phyloP scores from a whole-genome alignment of 2,797 vertebrate species.

The Chelon auratus region DNA sequence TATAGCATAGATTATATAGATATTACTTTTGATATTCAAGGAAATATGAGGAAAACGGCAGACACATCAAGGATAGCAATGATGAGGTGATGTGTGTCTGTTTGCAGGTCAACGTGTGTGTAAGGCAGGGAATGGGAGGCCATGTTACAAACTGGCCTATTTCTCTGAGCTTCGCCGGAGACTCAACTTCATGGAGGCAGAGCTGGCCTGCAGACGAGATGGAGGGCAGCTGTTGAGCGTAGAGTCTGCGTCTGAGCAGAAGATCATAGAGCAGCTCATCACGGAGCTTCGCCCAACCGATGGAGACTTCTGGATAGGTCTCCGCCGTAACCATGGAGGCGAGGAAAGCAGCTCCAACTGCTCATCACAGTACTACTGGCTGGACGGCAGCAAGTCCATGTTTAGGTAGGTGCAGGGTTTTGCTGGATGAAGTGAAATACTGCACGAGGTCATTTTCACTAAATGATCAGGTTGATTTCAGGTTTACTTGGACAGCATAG shows the following conservation, averaged over 20 bases:
- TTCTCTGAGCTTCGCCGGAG: conserved; percentile 88
- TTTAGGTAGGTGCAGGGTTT: conserved; percentile 74
- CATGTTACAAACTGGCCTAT: conserved; percentile 95
- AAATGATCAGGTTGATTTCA: neutral
- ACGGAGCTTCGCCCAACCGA: conserved; percentile 88
- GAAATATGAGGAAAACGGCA: neutral
- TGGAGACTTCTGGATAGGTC: conserved; percentile 98
- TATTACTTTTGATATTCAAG: neutral
- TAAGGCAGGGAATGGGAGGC: conserved; percentile 86
- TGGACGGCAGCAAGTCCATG: conserved; percentile 86
- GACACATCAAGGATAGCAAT: neutral
- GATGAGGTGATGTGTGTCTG: conserved; percentile 12
- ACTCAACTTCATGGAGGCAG: conserved; percentile 89
- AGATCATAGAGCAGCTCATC: conserved; percentile 88
- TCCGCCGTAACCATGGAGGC: conserved; percentile 85
- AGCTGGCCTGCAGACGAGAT: conserved; percentile 85
- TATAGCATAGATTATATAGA: neutral
- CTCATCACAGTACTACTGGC: conserved; percentile 89
- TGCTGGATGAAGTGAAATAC: neutral
- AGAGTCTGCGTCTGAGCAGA: conserved; percentile 89
- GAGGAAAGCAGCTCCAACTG: conserved; percentile 85
- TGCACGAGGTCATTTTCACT: neutral
- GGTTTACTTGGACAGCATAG: too few species aligned
- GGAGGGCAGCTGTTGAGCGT: conserved; percentile 92
- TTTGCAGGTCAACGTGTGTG: conserved; percentile 90